Conservation (phyloP, 2,113 vertebrate species). For the Siphamia tubifer region DNA sequence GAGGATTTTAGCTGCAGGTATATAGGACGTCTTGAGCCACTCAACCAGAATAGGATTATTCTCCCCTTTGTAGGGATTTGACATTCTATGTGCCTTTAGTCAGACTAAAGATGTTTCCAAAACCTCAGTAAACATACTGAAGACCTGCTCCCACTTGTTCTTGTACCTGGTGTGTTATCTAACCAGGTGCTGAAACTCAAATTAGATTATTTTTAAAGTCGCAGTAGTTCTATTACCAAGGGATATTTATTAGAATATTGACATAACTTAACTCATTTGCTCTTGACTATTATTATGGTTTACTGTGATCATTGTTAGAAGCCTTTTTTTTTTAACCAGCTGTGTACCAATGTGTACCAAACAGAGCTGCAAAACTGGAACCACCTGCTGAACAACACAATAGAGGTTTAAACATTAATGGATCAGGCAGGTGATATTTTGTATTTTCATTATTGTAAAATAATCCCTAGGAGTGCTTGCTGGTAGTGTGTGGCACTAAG, state of each 20-base stretch:
- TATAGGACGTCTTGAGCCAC: slow-evolving; percentile 9
- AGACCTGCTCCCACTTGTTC: slow-evolving; percentile 5
- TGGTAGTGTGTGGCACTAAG: too few species aligned
- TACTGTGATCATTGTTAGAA: too few species aligned
- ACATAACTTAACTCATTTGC: too few species aligned
- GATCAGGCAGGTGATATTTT: too few species aligned
- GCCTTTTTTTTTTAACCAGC: too few species aligned
- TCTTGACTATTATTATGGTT: too few species aligned
- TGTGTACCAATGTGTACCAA: too few species aligned
- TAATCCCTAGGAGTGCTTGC: too few species aligned
- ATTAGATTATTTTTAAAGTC: background rate
- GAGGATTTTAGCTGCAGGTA: slow-evolving; percentile 48
- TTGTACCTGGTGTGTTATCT: background rate
- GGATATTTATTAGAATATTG: background rate
- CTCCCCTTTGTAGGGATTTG: slow-evolving; percentile 38
- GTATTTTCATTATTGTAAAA: background rate
- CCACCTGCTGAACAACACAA: too few species aligned
- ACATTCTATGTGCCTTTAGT: slow-evolving; percentile 29
- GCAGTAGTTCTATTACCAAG: too few species aligned
- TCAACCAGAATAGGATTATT: slow-evolving; percentile 51
- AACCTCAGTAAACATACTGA: slow-evolving; percentile 17
- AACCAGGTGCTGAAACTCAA: background rate
- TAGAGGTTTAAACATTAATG: background rate
- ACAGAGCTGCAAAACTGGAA: too few species aligned
- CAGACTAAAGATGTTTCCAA: slow-evolving; percentile 13